Evolutionary conservation across 2,888 invertebrate genomes (phyloP).

Genomic region (Quadroppia sp.): DNA sequence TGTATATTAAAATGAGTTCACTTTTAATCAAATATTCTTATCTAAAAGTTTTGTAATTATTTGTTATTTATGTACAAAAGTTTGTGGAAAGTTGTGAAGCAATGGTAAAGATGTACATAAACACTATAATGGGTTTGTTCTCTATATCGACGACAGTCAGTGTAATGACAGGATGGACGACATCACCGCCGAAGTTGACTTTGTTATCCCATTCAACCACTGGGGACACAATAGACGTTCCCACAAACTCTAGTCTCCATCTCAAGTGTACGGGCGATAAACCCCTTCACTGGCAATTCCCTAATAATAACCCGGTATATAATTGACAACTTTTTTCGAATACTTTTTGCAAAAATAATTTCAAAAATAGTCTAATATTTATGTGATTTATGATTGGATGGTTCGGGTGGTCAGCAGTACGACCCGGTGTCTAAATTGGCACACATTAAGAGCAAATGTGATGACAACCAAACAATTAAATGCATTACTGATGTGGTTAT

Average conservation of each 20-base stretch:
- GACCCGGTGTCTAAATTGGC: conserved; percentile 1
- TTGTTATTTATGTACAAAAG: background rate
- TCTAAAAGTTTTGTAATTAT: background rate
- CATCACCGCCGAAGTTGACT: conserved; percentile 31
- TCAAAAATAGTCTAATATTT: no score
- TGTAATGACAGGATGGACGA: conserved; percentile 15
- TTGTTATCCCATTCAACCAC: conserved; percentile 30
- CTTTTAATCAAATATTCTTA: background rate
- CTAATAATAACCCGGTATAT: conserved; percentile 39
- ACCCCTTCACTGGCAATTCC: conserved; percentile 50
- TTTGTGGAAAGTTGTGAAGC: background rate
- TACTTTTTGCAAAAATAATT: no score
- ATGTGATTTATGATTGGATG: no score
- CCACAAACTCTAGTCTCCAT: conserved; percentile 50
- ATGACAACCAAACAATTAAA: background rate
- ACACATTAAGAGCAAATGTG: conserved; percentile 5
- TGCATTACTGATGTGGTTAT: conserved; percentile 40
- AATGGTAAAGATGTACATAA: conserved; percentile 7
- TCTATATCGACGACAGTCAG: conserved; percentile 2
- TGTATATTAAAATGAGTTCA: background rate
- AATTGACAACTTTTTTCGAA: background rate
- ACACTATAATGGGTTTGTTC: conserved; percentile 1
- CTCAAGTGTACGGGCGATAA: conserved; percentile 51
- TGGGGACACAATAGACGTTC: conserved; percentile 49
- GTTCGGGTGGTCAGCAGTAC: background rate